These are phyloP conservation scores for Microctonus hyperodae DNA, from an alignment of 2,888 invertebrate species.

Conservation along the genomic window DNA sequence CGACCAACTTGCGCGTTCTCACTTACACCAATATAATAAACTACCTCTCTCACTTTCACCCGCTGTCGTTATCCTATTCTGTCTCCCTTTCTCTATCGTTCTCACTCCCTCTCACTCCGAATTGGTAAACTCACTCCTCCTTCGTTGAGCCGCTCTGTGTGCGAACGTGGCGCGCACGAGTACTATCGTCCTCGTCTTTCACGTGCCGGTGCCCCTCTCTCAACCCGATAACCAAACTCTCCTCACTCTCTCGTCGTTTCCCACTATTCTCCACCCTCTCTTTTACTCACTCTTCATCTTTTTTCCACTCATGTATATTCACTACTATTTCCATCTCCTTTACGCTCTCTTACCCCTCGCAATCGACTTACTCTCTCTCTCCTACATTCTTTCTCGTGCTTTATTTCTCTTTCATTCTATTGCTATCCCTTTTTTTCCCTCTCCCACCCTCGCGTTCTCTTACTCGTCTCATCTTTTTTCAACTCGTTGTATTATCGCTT, in stretches of 20 bases:
- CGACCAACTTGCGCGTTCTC: constrained; percentile 59
- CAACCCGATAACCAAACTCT: constrained; percentile 50
- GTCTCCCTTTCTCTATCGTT: constrained; percentile 37
- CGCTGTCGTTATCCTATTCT: constrained; percentile 31
- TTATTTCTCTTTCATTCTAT: constrained; percentile 29
- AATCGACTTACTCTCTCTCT: constrained; percentile 20
- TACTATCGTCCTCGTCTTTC: constrained; percentile 49
- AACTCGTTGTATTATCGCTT: constrained; percentile 28
- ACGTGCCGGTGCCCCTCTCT: constrained; percentile 47
- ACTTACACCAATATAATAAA: constrained; percentile 44
- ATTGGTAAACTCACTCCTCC: constrained; percentile 40
- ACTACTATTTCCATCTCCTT: constrained; percentile 27
- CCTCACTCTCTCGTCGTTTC: constrained; percentile 55
- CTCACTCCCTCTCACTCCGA: constrained; percentile 33
- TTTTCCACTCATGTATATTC: constrained; percentile 54
- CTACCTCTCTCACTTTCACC: constrained; percentile 42
- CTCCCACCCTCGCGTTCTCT: constrained; percentile 60
- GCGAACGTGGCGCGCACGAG: constrained; percentile 48
- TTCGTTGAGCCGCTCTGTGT: constrained; percentile 40
- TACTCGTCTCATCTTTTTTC: constrained; percentile 33
- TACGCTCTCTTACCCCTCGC: constrained; percentile 22
- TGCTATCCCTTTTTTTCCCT: constrained; percentile 53
- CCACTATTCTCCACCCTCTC: constrained; percentile 58
- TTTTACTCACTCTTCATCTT: constrained; percentile 52
- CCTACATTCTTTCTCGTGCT: constrained; percentile 27